phyloP scores from a whole-genome alignment of 2,888 invertebrate genomes.

The Drosophila diplacantha region DNA sequence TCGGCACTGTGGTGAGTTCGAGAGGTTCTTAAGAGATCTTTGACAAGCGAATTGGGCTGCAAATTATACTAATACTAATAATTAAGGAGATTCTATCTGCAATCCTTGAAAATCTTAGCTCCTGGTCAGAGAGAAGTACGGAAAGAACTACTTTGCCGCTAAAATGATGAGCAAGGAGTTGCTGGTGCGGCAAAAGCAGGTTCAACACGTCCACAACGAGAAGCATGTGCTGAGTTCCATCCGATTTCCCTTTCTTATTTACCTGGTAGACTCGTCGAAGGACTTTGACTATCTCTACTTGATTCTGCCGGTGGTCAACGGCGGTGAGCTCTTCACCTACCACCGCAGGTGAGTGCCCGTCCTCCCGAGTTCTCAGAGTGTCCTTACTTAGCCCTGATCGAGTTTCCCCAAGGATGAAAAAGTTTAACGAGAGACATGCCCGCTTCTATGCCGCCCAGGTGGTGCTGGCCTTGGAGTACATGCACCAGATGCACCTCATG shows the following conservation, averaged over 20 bases:
- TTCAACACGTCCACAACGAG: conserved; percentile 93
- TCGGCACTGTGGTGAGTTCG: conserved; percentile 60
- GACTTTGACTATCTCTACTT: conserved; percentile 91
- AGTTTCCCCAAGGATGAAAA: conserved; percentile 63
- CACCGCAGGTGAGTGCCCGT: conserved; percentile 80
- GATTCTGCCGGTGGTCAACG: conserved; percentile 89
- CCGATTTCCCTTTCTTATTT: conserved; percentile 91
- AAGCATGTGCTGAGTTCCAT: conserved; percentile 91
- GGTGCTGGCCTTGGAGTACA: conserved; percentile 90
- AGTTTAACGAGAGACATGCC: conserved; percentile 86
- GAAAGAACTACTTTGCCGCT: conserved; percentile 86
- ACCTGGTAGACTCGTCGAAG: conserved; percentile 90
- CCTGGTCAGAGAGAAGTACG: conserved; percentile 51
- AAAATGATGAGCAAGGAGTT: conserved; percentile 92
- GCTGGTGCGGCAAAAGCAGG: conserved; percentile 91
- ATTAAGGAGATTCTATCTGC: not conserved
- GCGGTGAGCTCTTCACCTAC: conserved; percentile 93
- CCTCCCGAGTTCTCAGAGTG: not conserved
- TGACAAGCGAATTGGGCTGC: not conserved
- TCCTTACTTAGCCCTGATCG: not conserved
- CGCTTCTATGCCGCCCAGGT: conserved; percentile 95
- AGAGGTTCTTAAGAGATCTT: not conserved
- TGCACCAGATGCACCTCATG: conserved; percentile 90
- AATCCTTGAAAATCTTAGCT: conserved; percentile 28
- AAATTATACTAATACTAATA: not conserved